Evolutionary conservation across 2,888 invertebrate genomes (phyloP).

Genomic region (Dione juno): DNA sequence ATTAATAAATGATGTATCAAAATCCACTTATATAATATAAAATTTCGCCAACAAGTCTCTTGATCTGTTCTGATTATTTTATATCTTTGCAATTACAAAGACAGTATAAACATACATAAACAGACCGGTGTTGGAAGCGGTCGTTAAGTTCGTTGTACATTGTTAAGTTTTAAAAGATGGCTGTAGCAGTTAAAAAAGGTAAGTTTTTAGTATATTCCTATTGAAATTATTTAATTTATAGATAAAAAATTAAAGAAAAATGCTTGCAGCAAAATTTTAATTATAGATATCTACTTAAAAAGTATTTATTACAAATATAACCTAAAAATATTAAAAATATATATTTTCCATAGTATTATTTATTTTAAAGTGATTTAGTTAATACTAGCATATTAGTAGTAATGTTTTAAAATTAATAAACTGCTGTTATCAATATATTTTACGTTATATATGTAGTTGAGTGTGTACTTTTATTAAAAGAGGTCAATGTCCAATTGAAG

Average conservation of each 20-base stretch:
- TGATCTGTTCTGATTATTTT: neutral
- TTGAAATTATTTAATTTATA: neutral
- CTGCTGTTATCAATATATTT: neutral
- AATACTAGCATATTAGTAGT: too few relatives aligned
- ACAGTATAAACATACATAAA: neutral
- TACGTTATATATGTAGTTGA: neutral
- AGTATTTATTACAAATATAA: constrained; percentile 5
- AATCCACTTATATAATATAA: neutral
- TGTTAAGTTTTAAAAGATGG: constrained; percentile 53
- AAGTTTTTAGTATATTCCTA: neutral
- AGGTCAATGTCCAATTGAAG: constrained; percentile 16
- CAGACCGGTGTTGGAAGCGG: neutral
- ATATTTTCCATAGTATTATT: neutral
- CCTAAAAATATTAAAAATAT: neutral
- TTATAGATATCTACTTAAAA: neutral
- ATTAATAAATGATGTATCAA: too few relatives aligned
- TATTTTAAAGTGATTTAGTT: neutral
- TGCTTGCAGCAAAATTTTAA: neutral
- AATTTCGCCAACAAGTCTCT: neutral
- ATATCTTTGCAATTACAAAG: neutral
- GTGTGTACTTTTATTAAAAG: neutral
- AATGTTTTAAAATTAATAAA: neutral
- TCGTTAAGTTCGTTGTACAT: constrained; percentile 3
- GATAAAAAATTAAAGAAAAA: neutral
- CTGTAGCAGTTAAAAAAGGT: constrained; percentile 73